These are phyloP conservation scores for Diadumene lineata DNA, from an alignment of 92 coral and sea anemone species.

Conservation along the genomic window DNA sequence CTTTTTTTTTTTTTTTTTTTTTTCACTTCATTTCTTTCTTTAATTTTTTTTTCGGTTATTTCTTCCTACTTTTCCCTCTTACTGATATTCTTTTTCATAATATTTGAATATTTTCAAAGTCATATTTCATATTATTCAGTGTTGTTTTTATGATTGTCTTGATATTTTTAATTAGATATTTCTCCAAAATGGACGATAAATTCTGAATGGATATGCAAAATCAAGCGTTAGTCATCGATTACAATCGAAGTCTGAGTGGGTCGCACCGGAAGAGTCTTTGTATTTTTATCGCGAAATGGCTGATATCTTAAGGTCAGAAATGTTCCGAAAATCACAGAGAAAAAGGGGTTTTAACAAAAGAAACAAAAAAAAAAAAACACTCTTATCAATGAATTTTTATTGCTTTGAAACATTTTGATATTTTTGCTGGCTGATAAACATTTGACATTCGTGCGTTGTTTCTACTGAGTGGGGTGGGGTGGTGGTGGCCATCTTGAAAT, in stretches of 20 bases:
- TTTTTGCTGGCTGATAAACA: not conserved
- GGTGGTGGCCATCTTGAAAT: constrained; percentile 29
- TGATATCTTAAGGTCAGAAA: constrained; percentile 19
- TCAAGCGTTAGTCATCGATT: constrained; percentile 12
- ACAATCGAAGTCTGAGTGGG: not conserved
- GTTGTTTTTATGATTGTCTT: too few relatives aligned
- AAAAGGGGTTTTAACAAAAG: not conserved
- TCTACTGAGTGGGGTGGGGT: not conserved
- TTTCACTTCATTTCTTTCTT: too few relatives aligned
- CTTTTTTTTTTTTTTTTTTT: too few relatives aligned
- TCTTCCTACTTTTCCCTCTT: too few relatives aligned
- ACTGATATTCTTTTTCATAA: too few relatives aligned
- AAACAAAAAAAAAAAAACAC: not conserved
- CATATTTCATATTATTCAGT: too few relatives aligned
- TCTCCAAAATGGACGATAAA: not conserved
- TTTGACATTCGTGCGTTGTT: not conserved
- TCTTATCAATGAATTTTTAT: too few relatives aligned
- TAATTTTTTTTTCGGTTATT: too few relatives aligned
- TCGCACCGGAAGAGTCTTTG: constrained; percentile 29
- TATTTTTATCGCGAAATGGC: not conserved
- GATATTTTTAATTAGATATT: not conserved
- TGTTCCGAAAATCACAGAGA: not conserved
- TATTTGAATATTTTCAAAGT: too few relatives aligned
- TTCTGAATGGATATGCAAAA: not conserved
- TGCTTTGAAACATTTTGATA: not conserved